A percentile compares a stretch with the other conserved stretches of the same genome.
Evolutionary conservation across 1,140 invertebrate species (phyloP).

Genomic region (Metopolophium dirhodum): DNA sequence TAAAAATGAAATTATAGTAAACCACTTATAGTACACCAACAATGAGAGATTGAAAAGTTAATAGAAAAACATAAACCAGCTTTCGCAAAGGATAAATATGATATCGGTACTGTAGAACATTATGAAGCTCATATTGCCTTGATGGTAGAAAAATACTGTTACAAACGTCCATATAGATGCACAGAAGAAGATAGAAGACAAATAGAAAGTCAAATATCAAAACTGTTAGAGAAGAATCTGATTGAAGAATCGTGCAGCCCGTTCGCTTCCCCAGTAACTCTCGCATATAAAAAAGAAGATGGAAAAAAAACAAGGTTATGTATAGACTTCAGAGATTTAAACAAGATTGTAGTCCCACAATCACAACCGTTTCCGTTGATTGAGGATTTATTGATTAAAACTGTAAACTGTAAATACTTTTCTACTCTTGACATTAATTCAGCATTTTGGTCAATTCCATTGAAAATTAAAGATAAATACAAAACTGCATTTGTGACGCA

Average conservation of each 20-base stretch:
- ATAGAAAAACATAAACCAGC: background rate
- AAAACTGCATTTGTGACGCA: conserved; percentile 60
- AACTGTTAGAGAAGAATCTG: conserved; percentile 25
- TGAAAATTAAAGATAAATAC: conserved; percentile 59
- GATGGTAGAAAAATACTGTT: background rate
- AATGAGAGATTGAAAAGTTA: background rate
- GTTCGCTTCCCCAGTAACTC: conserved; percentile 39
- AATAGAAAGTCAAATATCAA: background rate
- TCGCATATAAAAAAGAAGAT: conserved; percentile 57
- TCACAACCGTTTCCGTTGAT: conserved; percentile 59
- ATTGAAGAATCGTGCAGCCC: conserved; percentile 53
- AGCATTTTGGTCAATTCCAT: conserved; percentile 60
- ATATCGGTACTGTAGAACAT: background rate
- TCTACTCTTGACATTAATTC: conserved; percentile 60
- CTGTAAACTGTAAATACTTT: conserved; percentile 58
- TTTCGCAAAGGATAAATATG: background rate
- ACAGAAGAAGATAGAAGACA: background rate
- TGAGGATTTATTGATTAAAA: conserved; percentile 58
- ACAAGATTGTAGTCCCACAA: conserved; percentile 58
- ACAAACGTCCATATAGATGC: background rate
- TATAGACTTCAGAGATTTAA: background rate
- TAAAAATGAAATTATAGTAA: background rate
- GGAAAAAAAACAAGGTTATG: conserved; percentile 46
- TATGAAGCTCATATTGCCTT: conserved; percentile 16
- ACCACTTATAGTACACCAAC: background rate